These are phyloP conservation scores for Diloba caeruleocephala DNA, from an alignment of 2,888 invertebrate genomes.

Conservation along the genomic window DNA sequence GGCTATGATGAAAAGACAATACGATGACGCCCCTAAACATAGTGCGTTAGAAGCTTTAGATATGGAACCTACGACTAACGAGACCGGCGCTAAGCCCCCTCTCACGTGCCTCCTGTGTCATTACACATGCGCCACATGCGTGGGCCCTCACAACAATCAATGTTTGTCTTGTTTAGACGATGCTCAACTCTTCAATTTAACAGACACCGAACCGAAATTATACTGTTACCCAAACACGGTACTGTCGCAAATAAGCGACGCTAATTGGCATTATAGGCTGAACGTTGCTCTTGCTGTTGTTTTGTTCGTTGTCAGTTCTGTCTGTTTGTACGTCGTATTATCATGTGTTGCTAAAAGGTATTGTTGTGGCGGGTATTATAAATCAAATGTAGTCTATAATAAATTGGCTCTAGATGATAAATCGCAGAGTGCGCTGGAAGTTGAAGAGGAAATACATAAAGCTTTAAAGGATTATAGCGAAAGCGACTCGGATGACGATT, in stretches of 20 bases:
- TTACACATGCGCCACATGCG: conserved; percentile 92
- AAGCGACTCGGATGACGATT: conserved; percentile 81
- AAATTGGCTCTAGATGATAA: conserved; percentile 81
- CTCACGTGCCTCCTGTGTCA: conserved; percentile 91
- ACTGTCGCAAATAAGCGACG: conserved; percentile 77
- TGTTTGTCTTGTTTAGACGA: conserved; percentile 92
- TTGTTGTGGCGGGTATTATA: conserved; percentile 70
- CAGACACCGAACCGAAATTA: conserved; percentile 75
- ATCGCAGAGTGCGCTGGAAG: conserved; percentile 76
- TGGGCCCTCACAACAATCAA: conserved; percentile 91
- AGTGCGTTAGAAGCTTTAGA: conserved; percentile 76
- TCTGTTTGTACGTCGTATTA: conserved; percentile 68
- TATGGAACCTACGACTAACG: conserved; percentile 69
- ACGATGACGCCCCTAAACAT: conserved; percentile 52
- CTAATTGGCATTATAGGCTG: conserved; percentile 82
- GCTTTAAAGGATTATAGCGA: conserved; percentile 80
- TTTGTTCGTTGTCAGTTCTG: conserved; percentile 68
- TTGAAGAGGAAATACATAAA: conserved; percentile 81
- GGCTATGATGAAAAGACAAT: conserved; percentile 72
- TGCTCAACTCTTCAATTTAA: conserved; percentile 85
- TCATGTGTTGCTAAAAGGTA: conserved; percentile 69
- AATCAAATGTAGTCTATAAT: conserved; percentile 77
- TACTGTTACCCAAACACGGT: conserved; percentile 87
- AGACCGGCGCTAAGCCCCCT: conserved; percentile 62
- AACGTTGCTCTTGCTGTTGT: conserved; percentile 78